Conservation (phyloP, 2,888 invertebrate species). For the Scaptomyza polygonia region DNA sequence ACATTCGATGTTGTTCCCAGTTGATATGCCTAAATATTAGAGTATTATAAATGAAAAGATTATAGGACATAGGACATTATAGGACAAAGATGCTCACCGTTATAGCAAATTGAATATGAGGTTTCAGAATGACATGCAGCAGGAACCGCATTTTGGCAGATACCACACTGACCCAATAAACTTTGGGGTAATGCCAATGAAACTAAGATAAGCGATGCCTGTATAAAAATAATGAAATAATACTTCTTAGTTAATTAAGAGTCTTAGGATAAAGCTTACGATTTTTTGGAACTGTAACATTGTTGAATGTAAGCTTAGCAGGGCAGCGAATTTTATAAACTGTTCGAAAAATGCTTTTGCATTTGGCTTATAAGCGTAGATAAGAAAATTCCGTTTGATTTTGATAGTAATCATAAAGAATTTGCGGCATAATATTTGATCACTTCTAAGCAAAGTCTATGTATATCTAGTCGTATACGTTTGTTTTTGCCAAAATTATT, state of each 20-base stretch:
- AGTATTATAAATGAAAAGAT: neutral
- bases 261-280: constrained; percentile 4
- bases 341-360: constrained; percentile 1
- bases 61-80: neutral
- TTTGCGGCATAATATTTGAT: constrained; percentile 11
- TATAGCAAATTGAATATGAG: constrained; percentile 41
- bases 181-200: constrained; percentile 2
- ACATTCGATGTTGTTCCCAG: constrained; percentile 34
- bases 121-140: constrained; percentile 47
- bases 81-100: constrained; percentile 26
- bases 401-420: constrained; percentile 11
- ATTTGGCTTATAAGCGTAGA: constrained; percentile 16
- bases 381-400: constrained; percentile 12
- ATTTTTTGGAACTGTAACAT: constrained; percentile 17
- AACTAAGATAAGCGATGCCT: constrained; percentile 14
- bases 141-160: constrained; percentile 30
- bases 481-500: neutral
- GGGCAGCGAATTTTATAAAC: neutral
- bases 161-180: constrained; percentile 28
- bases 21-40: constrained; percentile 23
- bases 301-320: neutral
- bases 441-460: neutral
- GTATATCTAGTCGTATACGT: neutral
- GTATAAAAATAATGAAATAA: neutral
- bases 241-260: neutral